A percentile compares a stretch with the other conserved stretches of the same genome.
Conservation (phyloP, 2,113 vertebrate genomes). For the Heliornis fulica region DNA sequence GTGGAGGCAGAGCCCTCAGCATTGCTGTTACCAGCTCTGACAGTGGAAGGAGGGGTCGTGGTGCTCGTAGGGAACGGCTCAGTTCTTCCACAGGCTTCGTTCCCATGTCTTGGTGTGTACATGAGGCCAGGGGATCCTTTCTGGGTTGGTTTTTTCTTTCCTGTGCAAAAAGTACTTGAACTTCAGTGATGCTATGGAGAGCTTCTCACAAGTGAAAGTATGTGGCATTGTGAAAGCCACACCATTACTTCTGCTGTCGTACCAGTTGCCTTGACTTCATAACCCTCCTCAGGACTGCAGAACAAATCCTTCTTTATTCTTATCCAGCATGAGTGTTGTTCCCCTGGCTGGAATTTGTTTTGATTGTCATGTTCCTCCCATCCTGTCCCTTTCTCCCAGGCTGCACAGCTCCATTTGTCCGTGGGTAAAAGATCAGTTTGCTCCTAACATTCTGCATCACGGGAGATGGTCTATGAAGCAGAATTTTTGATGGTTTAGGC, state of each 20-base stretch:
- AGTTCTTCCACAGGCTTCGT: neutral
- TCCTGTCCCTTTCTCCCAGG: neutral
- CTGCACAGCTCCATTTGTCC: neutral
- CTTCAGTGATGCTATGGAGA: neutral
- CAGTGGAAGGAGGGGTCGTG: neutral
- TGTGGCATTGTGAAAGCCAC: neutral
- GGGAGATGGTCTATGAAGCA: no score
- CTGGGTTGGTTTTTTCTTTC: no score
- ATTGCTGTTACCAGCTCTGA: neutral
- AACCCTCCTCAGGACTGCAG: neutral
- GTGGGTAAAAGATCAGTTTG: neutral
- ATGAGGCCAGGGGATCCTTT: neutral
- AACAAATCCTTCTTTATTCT: conserved; percentile 4
- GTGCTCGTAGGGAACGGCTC: neutral
- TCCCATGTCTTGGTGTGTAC: neutral
- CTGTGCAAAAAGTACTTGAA: neutral
- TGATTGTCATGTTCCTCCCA: rapidly evolving
- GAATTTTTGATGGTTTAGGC: no score
- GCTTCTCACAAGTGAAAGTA: neutral
- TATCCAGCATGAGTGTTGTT: neutral
- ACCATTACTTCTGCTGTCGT: neutral
- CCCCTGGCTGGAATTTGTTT: neutral
- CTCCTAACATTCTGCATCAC: neutral
- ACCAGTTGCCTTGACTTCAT: conserved; percentile 27
- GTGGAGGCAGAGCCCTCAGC: neutral